Base-by-base conservation (phyloP, 64 coral and sea anemone species). In the Montipora capricornis region DNA sequence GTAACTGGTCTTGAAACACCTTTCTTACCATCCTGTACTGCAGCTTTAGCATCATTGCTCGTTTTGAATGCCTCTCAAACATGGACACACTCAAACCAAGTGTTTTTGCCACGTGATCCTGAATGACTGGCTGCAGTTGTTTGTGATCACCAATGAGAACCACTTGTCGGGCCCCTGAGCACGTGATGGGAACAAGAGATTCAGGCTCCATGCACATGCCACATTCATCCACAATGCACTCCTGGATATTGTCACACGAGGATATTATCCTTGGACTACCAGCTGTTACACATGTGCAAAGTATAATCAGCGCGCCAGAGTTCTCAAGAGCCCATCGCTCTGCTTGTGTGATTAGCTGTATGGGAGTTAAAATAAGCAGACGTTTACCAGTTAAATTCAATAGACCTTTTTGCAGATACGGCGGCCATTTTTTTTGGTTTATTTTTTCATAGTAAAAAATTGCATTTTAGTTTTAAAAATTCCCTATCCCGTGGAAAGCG, bases 71-170 rank as follows among this genome's bases (percentile, higher is more conserved):
- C 29, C 97, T 86, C 50, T 98, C 97, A 75, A 98, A 98, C 92
- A 98, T 98, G 16, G 97, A 98, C 17, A 91, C 75, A 17, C 61
- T 89, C 74, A 98, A 92, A 6, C 84, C 89, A 37, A 96, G 85
- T 46, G 78, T 77, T 37, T 53, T 94, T 5, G 97, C 97, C 14
- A 81, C 87, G 7, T 64, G 87, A 84, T 95, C 92, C 55, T 75
- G 79, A 19, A 98, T 80, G 49, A 98, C 87, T 22, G 97, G 97
- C 66, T 98, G 97, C 5, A 98, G 82, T 20, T 98, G 96, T 77
- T 98, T 98, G 59, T 98, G 96, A 74, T 98, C 96, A 26, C 96
- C 96, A 90, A 98, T 95, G 12, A 98, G 73, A 29, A 98, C 96
- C 10, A 98, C 80, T 46, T 95, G 96, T 16, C 79, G 44, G 24